Conservation (phyloP, 2,888 invertebrate genomes). For the Tetranychus truncatus region DNA sequence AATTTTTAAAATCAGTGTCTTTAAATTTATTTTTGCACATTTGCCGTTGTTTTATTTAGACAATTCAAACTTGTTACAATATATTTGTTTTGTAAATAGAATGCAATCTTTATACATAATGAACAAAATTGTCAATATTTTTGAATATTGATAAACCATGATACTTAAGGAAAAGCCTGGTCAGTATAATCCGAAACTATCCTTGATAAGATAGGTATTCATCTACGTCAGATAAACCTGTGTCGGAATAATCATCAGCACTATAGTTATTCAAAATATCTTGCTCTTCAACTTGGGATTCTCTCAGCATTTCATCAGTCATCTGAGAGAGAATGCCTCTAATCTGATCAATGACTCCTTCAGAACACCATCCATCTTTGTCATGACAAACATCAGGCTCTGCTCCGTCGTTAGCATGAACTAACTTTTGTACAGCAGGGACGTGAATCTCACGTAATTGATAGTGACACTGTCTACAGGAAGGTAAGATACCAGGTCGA, state of each 20-base stretch:
- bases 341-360: constrained; percentile 21
- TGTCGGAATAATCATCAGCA: background rate
- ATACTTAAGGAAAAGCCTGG: no score
- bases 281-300: background rate
- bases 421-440: constrained; percentile 55
- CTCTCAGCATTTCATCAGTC: constrained; percentile 9
- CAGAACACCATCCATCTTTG: constrained; percentile 49
- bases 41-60: no score
- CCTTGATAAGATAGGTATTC: constrained; percentile 1
- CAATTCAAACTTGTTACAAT: no score
- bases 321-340: constrained; percentile 16
- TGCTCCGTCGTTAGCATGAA: constrained; percentile 26
- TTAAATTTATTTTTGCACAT: no score
- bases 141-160: no score
- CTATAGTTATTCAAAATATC: background rate
- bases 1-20: no score
- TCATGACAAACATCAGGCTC: constrained; percentile 45
- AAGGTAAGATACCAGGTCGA: constrained; percentile 52
- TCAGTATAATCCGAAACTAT: no score
- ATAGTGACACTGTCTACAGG: constrained; percentile 70
- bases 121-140: no score
- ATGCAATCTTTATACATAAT: no score
- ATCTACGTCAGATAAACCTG: background rate
- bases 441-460: constrained; percentile 66
- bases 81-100: no score